Evolutionary conservation across 2,888 invertebrate genomes (phyloP), one percentile per base, ranked within the genome.

Genomic region (Caenorhabditis auriculariae): DNA sequence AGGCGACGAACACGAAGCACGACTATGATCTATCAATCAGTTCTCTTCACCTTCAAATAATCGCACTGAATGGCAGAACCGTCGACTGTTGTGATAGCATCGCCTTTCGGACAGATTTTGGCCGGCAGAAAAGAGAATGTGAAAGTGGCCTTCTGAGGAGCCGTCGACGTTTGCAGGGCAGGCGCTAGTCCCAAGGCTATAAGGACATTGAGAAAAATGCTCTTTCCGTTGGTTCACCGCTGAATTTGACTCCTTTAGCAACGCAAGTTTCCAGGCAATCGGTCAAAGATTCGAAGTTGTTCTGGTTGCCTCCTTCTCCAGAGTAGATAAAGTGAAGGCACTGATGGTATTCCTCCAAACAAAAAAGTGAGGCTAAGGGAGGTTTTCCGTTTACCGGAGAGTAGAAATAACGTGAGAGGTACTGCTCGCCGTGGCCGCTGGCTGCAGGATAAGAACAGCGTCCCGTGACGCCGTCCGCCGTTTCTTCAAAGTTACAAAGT

Each of bases 241-340:
- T 69, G 45, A 69, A 69, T 29, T 60, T 65, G 27, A 69, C 39
- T 39, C 65, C 65, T 27, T 69, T 69, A 0, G 66, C 67, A 2
- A 66, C 60, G 41, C 70, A 70, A 4, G 61, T 65, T 37, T 67
- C 62, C 24, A 66, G 43, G 38, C 70, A 70, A 5, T 70, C 67
- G 23, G 54, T 46, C 27, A 65, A 45, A 1, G 49, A 59, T 19
- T 60, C 59, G 32, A 70, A 70, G 41, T 65, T 67, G 35, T 70
- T 70, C 39, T 41, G 42, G 44, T 70, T 70, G 48, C 67, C 70
- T 17, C 65, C 57, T 2, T 58, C 50, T 12, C 70, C 70, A 9
- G 66, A 67, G 52, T 65, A 67, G n/a, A 66, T 66, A 45, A 70
- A 70, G 49, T 62, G 62, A 24, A 70, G 56, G 27, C 70, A 70